These are phyloP conservation scores for Pogonocichla stellata DNA, from an alignment of 2,113 vertebrate genomes.

Conservation along the genomic window DNA sequence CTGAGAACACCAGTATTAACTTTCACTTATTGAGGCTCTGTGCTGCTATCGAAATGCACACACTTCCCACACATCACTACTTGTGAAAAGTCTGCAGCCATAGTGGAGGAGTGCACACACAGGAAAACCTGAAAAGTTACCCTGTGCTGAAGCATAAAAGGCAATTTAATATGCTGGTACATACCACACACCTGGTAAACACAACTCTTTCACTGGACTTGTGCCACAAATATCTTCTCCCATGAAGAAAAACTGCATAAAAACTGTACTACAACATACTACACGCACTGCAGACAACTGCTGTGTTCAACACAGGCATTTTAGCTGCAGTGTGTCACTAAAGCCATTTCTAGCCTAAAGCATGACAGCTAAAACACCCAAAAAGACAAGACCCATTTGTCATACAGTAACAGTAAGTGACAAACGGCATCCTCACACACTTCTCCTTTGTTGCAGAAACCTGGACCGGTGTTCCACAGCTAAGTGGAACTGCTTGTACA, in stretches of 20 bases:
- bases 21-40: neutral
- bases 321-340: neutral
- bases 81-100: neutral
- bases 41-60: accelerated
- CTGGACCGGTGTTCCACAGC: neutral
- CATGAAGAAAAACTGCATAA: neutral
- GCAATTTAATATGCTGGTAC: neutral
- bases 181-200: neutral
- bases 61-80: neutral
- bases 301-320: accelerated
- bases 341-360: neutral
- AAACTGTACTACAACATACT: neutral
- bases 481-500: neutral
- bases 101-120: accelerated
- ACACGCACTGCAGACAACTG: neutral
- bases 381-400: neutral
- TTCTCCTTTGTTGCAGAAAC: neutral
- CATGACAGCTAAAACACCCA: neutral
- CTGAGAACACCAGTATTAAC: neutral
- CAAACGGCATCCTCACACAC: neutral
- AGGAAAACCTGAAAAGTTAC: neutral
- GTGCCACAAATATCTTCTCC: neutral
- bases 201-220: neutral
- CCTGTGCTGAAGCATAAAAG: neutral
- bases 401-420: neutral